phyloP scores from a whole-genome alignment of 2,888 invertebrate species.

The Campopleginae sp. region DNA sequence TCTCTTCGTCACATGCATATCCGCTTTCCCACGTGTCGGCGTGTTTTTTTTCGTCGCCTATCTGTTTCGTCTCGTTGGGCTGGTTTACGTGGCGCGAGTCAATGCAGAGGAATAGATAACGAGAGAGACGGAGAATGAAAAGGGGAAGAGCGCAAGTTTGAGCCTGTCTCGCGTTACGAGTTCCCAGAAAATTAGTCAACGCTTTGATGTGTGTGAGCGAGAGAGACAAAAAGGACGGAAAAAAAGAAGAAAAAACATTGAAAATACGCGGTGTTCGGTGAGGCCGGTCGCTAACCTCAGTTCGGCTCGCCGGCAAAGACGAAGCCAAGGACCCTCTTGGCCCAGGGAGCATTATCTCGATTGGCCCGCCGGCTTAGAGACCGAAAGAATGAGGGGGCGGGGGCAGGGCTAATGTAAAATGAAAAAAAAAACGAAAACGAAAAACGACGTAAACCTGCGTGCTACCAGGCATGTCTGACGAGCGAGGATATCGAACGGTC shows the following conservation, averaged over 20 bases:
- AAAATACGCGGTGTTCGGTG: slow-evolving; percentile 38
- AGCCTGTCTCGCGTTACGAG: slow-evolving; percentile 66
- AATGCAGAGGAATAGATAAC: slow-evolving; percentile 21
- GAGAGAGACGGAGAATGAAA: background rate
- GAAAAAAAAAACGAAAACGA: slow-evolving; percentile 23
- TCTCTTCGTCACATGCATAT: slow-evolving; percentile 44
- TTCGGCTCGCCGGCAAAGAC: slow-evolving; percentile 64
- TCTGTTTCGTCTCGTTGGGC: slow-evolving; percentile 47
- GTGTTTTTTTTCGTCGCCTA: background rate
- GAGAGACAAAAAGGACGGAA: background rate
- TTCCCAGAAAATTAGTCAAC: slow-evolving; percentile 69
- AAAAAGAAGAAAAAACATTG: background rate
- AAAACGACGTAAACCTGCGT: slow-evolving; percentile 66
- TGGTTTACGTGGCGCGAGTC: slow-evolving; percentile 8
- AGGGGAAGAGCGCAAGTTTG: slow-evolving; percentile 18
- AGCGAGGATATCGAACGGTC: slow-evolving; percentile 62
- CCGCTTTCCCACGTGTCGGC: slow-evolving; percentile 38
- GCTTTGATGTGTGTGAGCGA: slow-evolving; percentile 16
- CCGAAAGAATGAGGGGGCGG: slow-evolving; percentile 29
- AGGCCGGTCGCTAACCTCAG: slow-evolving; percentile 65
- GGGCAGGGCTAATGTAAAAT: background rate
- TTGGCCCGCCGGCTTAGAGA: slow-evolving; percentile 58
- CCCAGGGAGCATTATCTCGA: slow-evolving; percentile 68
- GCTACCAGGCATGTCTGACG: slow-evolving; percentile 55
- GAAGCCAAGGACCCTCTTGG: slow-evolving; percentile 65